A percentile compares a stretch with the other conserved stretches of the same genome.
Conservation (phyloP, 2,797 vertebrate species). For the Cirrhinus molitorella region DNA sequence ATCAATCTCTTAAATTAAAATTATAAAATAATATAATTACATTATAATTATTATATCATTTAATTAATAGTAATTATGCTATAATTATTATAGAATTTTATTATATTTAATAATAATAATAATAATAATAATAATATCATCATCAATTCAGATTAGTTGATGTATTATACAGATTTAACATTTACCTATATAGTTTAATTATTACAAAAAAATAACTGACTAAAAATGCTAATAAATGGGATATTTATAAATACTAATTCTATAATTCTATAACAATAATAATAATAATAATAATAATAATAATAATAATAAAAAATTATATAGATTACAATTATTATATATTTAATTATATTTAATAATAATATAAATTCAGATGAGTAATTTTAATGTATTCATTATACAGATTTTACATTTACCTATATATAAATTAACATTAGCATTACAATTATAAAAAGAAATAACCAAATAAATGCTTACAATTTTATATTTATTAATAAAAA, state of each 20-base stretch:
- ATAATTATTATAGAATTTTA: too few species aligned
- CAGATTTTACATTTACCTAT: not conserved
- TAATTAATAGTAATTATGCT: too few species aligned
- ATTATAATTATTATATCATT: too few species aligned
- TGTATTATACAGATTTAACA: not conserved
- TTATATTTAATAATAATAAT: too few species aligned
- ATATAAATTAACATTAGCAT: not conserved
- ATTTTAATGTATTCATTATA: not conserved
- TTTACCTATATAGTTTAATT: not conserved
- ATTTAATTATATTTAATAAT: not conserved
- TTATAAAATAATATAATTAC: too few species aligned
- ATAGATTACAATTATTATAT: not conserved
- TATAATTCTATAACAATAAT: too few species aligned
- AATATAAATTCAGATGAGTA: not conserved
- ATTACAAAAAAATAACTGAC: too few species aligned
- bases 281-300: too few species aligned
- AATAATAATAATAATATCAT: too few species aligned
- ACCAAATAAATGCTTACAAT: not conserved
- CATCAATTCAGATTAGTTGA: not conserved
- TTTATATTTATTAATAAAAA: not conserved
- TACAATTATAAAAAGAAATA: not conserved
- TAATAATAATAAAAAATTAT: too few species aligned
- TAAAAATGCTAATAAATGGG: not conserved
- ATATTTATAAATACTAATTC: not conserved
- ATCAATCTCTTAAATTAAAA: too few species aligned